Base-by-base conservation (phyloP, 2,888 invertebrate species). In the Diarsia mendica region DNA sequence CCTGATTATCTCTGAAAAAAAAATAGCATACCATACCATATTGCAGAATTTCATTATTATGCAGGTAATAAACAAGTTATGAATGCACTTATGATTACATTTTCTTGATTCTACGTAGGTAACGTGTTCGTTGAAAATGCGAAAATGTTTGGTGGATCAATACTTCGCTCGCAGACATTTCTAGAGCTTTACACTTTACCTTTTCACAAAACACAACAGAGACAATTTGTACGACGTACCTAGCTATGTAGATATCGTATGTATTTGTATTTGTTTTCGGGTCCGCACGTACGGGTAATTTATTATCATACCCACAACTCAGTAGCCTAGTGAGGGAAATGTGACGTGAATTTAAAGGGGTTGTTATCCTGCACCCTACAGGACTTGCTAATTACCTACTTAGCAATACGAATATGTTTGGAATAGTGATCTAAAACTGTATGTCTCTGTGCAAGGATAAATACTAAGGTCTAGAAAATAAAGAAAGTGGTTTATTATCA, bases 221-320 rank as follows among this genome's bases (percentile, higher is more conserved):
- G 10, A 9, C 23, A 6, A 1, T 63, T 55, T 33, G 20, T 44
- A 55, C 44, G 15, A 13, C 20, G 15, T 44, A 10, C 39, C n/a
- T 28, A 58, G 18, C 18, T 15, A 23, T 28, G 8, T 49, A 49
- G 28, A 11, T 60, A 20, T 23, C n/a, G 20, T 46, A 33, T 39
- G 20, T 46, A 33, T 39, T 39, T 9, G 15, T 74, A 49, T 74
- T 74, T 80, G 55, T 75, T 64, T 58, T 51, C 75, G 75, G 20
- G 58, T 46, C 13, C 51, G 51, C 81, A 75, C 77, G 75, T 81
- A 64, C 55, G 20, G 13, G 75, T 65, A 39, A 77, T 80, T 80
- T 77, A 51, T 77, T 77, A 65, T 58, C 64, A 46, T 23, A 44
- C 23, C 75, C 81, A 58, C 55, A 58, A 58, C 77, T 80, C 33